Evolutionary conservation across 1,140 invertebrate species (phyloP).

Genomic region (Tetramorium simillimum): DNA sequence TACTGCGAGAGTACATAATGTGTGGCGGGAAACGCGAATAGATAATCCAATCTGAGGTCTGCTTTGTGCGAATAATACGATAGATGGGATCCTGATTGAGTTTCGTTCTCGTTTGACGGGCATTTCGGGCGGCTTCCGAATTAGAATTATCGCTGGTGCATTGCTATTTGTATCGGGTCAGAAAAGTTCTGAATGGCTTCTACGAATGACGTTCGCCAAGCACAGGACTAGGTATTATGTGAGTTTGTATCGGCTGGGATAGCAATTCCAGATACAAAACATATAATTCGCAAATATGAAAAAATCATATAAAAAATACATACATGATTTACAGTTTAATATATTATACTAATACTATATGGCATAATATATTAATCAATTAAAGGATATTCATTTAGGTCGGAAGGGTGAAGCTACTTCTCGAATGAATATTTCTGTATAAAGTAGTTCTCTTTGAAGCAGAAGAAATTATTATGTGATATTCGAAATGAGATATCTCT

Average conservation of each 20-base stretch:
- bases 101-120: constrained; percentile 44
- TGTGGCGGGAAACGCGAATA: constrained; percentile 51
- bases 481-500: not conserved
- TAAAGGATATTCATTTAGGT: not conserved
- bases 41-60: constrained; percentile 54
- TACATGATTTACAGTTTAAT: too few relatives aligned
- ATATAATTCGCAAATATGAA: not conserved
- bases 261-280: not conserved
- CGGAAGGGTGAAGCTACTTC: not conserved
- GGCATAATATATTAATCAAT: not conserved
- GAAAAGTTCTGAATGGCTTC: constrained; percentile 14
- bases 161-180: not conserved
- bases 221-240: not conserved
- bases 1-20: constrained; percentile 56
- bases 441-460: not conserved
- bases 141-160: constrained; percentile 28
- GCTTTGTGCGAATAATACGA: constrained; percentile 60
- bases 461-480: not conserved
- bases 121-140: constrained; percentile 29
- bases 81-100: constrained; percentile 53
- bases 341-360: not conserved
- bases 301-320: too few relatives aligned
- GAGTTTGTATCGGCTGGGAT: too few relatives aligned
- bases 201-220: not conserved
- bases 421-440: not conserved